Percentiles rank a stretch among this genome's conserved stretches.
Evolutionary conservation across 2,888 invertebrate species (phyloP).

Genomic region (Rhopalosiphum nymphaeae): DNA sequence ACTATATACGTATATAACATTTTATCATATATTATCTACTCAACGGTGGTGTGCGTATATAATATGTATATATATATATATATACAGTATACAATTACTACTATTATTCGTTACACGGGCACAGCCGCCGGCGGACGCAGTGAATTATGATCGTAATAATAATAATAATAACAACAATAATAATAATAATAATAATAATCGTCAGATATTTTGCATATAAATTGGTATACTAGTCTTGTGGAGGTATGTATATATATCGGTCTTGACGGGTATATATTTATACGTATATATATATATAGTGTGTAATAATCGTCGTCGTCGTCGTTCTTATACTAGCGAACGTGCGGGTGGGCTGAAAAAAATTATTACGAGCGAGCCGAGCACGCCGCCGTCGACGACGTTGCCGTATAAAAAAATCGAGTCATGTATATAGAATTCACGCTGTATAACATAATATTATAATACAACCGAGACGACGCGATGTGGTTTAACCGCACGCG

Average conservation of each 20-base stretch:
- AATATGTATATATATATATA: background rate
- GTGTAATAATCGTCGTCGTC: conserved; percentile 4
- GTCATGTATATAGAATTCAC: background rate
- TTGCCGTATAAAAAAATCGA: background rate
- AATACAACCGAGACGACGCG: background rate
- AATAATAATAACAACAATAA: background rate
- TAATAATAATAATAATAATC: conserved; percentile 53
- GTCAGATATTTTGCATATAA: conserved; percentile 61
- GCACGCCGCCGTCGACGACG: conserved; percentile 1
- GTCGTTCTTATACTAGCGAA: background rate
- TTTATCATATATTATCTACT: background rate
- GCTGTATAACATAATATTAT: background rate
- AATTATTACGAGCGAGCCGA: background rate
- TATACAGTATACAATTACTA: conserved; percentile 35
- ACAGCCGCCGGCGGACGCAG: background rate
- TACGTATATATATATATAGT: background rate
- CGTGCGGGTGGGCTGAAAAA: background rate
- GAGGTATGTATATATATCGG: background rate
- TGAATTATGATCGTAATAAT: conserved; percentile 58
- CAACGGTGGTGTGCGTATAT: background rate
- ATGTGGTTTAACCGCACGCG: background rate
- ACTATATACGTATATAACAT: background rate
- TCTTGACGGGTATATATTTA: background rate
- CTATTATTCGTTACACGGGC: conserved; percentile 30
- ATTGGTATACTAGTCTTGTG: conserved; percentile 28